Conservation (phyloP, 2,797 vertebrate species). For the Parauchenoglanis punctatus region DNA sequence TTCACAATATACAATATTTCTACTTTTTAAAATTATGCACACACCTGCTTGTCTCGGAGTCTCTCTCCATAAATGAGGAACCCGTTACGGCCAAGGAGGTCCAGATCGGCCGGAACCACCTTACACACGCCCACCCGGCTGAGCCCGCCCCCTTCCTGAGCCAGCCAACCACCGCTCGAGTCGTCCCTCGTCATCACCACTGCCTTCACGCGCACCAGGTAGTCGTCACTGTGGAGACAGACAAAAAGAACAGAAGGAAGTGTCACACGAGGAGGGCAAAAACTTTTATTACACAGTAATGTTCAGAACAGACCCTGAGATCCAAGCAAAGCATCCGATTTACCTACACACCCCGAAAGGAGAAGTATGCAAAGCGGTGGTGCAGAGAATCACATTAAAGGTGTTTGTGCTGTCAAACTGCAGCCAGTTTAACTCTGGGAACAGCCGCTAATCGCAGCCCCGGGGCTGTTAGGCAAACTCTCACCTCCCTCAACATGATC, state of each 20-base stretch:
- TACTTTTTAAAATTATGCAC: not conserved
- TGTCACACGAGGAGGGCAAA: not conserved
- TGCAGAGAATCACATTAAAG: constrained; percentile 15
- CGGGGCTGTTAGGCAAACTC: constrained; percentile 24
- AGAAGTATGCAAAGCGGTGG: constrained; percentile 5
- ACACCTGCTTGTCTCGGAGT: constrained; percentile 93
- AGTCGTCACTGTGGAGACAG: constrained; percentile 87
- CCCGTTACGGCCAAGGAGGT: constrained; percentile 83
- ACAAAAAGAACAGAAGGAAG: not conserved
- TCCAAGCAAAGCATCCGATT: not conserved
- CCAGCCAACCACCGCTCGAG: constrained; percentile 95
- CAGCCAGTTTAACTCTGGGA: constrained; percentile 18
- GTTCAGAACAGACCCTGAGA: not conserved
- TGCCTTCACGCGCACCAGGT: constrained; percentile 96
- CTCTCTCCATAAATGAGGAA: constrained; percentile 95
- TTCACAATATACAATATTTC: not conserved
- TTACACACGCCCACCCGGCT: constrained; percentile 95
- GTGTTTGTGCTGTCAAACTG: not conserved
- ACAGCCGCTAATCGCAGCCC: constrained; percentile 19
- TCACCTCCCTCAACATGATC: constrained; percentile 3
- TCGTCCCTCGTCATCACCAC: constrained; percentile 99
- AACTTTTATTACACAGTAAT: not conserved
- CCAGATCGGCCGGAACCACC: constrained; percentile 80
- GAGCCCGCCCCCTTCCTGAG: constrained; percentile 93
- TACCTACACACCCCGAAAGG: not conserved